Base-by-base conservation (phyloP, 2,888 invertebrate genomes). In the Notodonta dromedarius region DNA sequence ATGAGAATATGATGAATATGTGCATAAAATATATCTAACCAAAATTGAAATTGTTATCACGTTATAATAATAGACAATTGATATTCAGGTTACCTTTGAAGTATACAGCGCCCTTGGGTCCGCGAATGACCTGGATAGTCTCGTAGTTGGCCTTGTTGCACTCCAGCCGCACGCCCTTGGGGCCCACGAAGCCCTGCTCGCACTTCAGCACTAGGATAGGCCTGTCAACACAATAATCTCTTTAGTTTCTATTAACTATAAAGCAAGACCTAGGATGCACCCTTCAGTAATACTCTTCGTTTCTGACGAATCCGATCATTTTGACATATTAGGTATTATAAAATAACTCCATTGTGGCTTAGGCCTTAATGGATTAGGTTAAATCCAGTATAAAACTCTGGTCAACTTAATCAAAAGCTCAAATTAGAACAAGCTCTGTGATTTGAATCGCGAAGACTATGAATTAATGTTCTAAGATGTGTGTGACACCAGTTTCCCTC, bases 111-210 rank as follows among this genome's bases (percentile, higher is more conserved):
- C 98, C 99, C 83, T 97, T 97, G 65, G 98, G 97, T 59, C 97
- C 97, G 71, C 98, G 95, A 86, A 98, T 97, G 62, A 99, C 97
- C 85, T 97, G 95, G 74, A 99, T 98, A 63, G 98, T 97, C 93
- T 98, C 98, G 86, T 98, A 98, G 74, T 96, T 96, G 66, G 98
- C 98, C 94, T 98, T 98, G 94, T 98, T 99, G 94, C 98, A 99
- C 92, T 99, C 98, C 77, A 98, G 94, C 86, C 97, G 97, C 48
- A 96, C 95, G 79, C 96, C 97, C 91, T 98, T 98, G 80, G 97
- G 97, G 0, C 99, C 99, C 62, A 99, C 98, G 90, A 98, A 99
- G 52, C 99, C 99, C 90, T 98, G 98, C 85, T 99, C 98, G 85
- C 97, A 97, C 91, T 98, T 98, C 81, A 99, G 94, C 79, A 99